Evolutionary conservation across 2,888 invertebrate genomes (phyloP).

Genomic region (Trissolcus japonicus): DNA sequence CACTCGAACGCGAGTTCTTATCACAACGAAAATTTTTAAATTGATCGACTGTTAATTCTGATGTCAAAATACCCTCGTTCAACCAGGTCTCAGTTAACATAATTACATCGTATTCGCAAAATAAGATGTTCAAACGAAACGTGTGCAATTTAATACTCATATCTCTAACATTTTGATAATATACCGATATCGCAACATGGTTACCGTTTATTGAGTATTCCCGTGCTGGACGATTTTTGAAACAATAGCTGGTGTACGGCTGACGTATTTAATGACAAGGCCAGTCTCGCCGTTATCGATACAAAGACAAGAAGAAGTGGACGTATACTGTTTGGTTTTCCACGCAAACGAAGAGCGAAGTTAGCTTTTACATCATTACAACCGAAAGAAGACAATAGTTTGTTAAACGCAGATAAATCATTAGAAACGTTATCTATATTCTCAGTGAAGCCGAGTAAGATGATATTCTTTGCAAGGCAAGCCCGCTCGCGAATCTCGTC

Average conservation of each 20-base stretch:
- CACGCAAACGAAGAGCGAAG: background rate
- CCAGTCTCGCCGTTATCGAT: slow-evolving; percentile 5
- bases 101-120: slow-evolving; percentile 11
- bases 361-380: background rate
- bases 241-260: background rate
- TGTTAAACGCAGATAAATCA: too few species aligned
- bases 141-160: slow-evolving; percentile 6
- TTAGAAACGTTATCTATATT: background rate
- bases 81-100: slow-evolving; percentile 23
- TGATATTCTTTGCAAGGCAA: background rate
- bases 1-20: too few species aligned
- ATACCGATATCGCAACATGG: background rate
- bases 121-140: background rate
- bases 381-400: too few species aligned
- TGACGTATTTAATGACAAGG: slow-evolving; percentile 4
- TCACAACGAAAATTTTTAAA: too few species aligned
- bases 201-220: slow-evolving; percentile 1
- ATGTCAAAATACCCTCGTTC: too few species aligned
- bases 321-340: too few species aligned
- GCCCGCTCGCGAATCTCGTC: background rate
- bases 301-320: background rate
- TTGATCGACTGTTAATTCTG: too few species aligned
- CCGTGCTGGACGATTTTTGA: slow-evolving; percentile 5
- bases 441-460: background rate
- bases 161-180: slow-evolving; percentile 18